Evolutionary conservation across 37 sponge, comb jelly and placozoan species (phyloP), one percentile per base, ranked within the genome.

Genomic region (Bolinopsis microptera): DNA sequence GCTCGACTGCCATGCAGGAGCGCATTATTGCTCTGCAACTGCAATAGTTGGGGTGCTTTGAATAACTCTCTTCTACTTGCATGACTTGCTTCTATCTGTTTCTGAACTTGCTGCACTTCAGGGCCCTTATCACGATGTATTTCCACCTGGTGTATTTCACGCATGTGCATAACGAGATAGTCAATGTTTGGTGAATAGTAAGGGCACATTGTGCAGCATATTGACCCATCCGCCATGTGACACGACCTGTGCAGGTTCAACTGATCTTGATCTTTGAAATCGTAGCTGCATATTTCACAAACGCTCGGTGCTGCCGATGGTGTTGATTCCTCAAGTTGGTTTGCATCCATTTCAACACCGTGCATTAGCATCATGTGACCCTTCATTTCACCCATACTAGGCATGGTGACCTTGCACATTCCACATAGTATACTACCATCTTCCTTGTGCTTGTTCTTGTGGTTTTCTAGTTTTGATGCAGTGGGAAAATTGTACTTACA

Each of bases 371-470:
- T 77, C 80, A 77, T 35, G 33, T 77, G 80, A 1, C 27, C 18
- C 32, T 77, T 77, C 80, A 77, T 77, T 77, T 77, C 80, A 2
- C 33, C 90, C 90, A 86, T 86, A 86, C 36, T 40, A 3, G 26
- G 32, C 61, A 41, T 3, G n/a, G 8, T 40, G 23, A 86, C 41
- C 22, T 35, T 35, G 35, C 90, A 86, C 3, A 36, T 18, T 24
- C 22, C 16, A 24, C 90, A 86, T 5, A 41, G 41, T 39, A 86
- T 86, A 1, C 30, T 40, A 0, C 90, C 90, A 86, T 86, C 90
- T 25, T 35, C 38, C 61, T 33, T 0, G 26, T 86, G 90, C 35
- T 77, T 77, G 13, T 32, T 27, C 32, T 77, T 77, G 32, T 77
- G 80, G 3, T 27, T 32, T 16, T 77, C 32, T 0, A 77, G 36